Conservation (phyloP, 2,888 invertebrate species). For the Pherbina coryleti region DNA sequence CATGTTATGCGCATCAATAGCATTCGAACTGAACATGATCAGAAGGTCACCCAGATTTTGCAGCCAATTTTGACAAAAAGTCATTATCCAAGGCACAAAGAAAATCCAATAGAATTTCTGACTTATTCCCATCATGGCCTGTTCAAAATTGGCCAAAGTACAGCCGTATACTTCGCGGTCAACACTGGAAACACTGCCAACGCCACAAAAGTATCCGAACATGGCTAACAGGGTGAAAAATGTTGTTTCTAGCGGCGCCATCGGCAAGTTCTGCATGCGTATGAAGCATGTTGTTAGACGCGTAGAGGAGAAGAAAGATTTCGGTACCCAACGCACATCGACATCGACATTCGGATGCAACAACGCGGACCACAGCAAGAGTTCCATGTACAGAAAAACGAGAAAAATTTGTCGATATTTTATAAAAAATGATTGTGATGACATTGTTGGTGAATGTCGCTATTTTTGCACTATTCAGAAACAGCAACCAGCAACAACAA, state of each 20-base stretch:
- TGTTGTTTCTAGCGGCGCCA: slow-evolving; percentile 47
- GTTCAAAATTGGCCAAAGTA: slow-evolving; percentile 46
- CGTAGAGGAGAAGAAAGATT: slow-evolving; percentile 49
- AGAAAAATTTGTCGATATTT: slow-evolving; percentile 35
- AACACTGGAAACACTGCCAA: slow-evolving; percentile 32
- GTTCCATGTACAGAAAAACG: slow-evolving; percentile 46
- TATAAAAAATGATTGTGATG: slow-evolving; percentile 17
- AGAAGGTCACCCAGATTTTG: slow-evolving; percentile 48
- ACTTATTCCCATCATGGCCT: slow-evolving; percentile 50
- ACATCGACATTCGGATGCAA: slow-evolving; percentile 46
- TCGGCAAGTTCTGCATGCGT: slow-evolving; percentile 44
- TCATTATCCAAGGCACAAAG: slow-evolving; percentile 55
- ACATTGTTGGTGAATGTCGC: not conserved
- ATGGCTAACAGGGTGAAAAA: slow-evolving; percentile 51
- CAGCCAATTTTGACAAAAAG: slow-evolving; percentile 51
- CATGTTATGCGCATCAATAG: slow-evolving; percentile 48
- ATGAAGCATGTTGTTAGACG: slow-evolving; percentile 47
- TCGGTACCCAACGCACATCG: slow-evolving; percentile 48
- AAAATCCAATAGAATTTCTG: slow-evolving; percentile 53
- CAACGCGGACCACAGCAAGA: slow-evolving; percentile 51
- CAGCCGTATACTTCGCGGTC: slow-evolving; percentile 40
- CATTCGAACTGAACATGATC: slow-evolving; percentile 43
- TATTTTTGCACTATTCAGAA: too few species aligned
- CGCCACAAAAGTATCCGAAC: slow-evolving; percentile 50
- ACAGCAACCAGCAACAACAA: too few species aligned